phyloP scores from a whole-genome alignment of 2,797 vertebrate genomes.

The Phylloscopus collybita region DNA sequence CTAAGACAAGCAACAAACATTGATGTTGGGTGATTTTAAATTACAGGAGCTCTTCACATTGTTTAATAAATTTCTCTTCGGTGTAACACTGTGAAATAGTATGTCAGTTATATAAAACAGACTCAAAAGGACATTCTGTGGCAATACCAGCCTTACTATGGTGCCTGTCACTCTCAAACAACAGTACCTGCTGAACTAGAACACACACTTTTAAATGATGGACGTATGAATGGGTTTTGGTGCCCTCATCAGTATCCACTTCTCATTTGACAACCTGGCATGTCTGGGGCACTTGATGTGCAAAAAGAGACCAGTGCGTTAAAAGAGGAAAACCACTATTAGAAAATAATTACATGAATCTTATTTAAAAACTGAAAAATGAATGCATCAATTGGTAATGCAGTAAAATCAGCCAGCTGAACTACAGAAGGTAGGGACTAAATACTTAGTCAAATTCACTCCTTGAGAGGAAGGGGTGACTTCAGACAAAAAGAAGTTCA shows the following conservation, averaged over 20 bases:
- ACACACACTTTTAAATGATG: background rate
- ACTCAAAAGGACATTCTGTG: background rate
- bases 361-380: background rate
- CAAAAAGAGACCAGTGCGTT: background rate
- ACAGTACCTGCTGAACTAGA: background rate
- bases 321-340: background rate
- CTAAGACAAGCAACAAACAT: background rate
- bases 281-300: background rate
- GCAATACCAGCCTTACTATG: background rate
- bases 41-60: background rate
- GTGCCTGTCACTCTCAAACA: background rate
- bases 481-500: background rate
- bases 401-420: conserved; percentile 60
- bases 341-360: background rate
- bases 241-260: background rate
- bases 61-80: background rate
- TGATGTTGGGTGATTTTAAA: background rate
- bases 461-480: background rate
- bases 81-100: background rate
- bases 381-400: background rate
- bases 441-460: background rate
- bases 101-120: background rate
- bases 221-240: background rate
- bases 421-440: background rate
- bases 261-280: background rate